These are phyloP conservation scores for Halocaridina rubra DNA, from an alignment of 2,888 invertebrate genomes.

Conservation along the genomic window DNA sequence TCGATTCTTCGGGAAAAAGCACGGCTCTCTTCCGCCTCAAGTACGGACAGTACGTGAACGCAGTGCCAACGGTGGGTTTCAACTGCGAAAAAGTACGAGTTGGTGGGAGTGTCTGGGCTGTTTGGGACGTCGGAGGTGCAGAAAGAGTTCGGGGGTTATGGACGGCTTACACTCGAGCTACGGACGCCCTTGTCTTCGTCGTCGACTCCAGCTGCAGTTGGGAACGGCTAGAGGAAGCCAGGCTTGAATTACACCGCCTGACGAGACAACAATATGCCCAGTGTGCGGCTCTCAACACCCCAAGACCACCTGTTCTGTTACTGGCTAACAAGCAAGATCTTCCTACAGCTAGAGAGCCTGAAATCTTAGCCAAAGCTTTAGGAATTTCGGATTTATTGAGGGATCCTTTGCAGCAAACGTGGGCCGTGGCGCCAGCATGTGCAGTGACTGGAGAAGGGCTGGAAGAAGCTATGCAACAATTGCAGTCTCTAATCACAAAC, in stretches of 20 bases:
- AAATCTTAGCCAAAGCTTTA: conserved; percentile 30
- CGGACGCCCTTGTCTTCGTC: conserved; percentile 96
- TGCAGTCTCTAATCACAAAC: conserved; percentile 41
- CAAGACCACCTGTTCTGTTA: conserved; percentile 69
- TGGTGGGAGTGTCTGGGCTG: conserved; percentile 24
- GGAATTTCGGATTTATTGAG: conserved; percentile 35
- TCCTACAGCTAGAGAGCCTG: conserved; percentile 68
- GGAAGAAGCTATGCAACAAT: conserved; percentile 55
- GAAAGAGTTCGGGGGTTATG: conserved; percentile 35
- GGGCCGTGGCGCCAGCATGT: conserved; percentile 57
- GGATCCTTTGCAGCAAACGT: conserved; percentile 19
- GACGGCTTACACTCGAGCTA: conserved; percentile 91
- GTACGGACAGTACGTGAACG: conserved; percentile 96
- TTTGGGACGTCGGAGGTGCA: conserved; percentile 73
- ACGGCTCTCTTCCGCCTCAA: conserved; percentile 97
- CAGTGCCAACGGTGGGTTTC: conserved; percentile 96
- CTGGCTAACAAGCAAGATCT: conserved; percentile 72
- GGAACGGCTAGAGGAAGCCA: conserved; percentile 97
- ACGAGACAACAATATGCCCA: conserved; percentile 10
- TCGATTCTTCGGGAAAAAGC: conserved; percentile 97
- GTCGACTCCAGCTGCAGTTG: conserved; percentile 89
- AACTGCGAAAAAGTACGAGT: conserved; percentile 80
- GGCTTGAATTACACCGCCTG: conserved; percentile 81
- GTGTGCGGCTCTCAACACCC: conserved; percentile 31
- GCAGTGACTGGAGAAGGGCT: conserved; percentile 61